These are phyloP conservation scores for Halocynthia roretzi DNA, from an alignment of 23 tunicate genomes.

Conservation along the genomic window DNA sequence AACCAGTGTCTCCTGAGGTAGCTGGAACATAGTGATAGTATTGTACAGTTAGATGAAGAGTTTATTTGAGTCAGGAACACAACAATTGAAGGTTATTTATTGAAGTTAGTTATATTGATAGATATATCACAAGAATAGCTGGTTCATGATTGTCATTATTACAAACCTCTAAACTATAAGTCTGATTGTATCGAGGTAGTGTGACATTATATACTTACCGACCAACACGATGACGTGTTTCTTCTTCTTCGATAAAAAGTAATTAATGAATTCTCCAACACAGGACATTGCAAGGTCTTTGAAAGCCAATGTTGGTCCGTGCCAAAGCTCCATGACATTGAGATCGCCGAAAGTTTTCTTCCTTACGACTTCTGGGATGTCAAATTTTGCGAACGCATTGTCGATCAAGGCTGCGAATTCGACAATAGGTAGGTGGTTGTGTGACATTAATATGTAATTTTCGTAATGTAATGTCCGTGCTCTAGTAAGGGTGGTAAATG, in stretches of 20 bases:
- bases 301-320: conserved; percentile 77
- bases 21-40: conserved; percentile 15
- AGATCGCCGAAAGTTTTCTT: conserved; percentile 27
- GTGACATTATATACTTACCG: conserved; percentile 25
- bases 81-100: too few relatives aligned
- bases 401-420: conserved; percentile 27
- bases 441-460: neutral
- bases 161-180: neutral
- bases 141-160: too few relatives aligned
- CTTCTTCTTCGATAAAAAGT: conserved; percentile 56
- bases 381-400: conserved; percentile 49
- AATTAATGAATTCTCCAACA: conserved; percentile 32
- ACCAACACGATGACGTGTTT: conserved; percentile 42
- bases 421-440: neutral
- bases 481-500: neutral
- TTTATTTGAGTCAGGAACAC: neutral
- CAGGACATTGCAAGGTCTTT: conserved; percentile 80
- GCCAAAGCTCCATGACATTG: conserved; percentile 68
- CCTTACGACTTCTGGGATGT: conserved; percentile 43
- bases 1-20: conserved; percentile 84
- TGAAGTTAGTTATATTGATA: too few relatives aligned
- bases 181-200: neutral
- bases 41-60: neutral
- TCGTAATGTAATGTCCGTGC: too few relatives aligned
- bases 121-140: too few relatives aligned